A percentile compares a stretch with the other conserved stretches of the same genome.
Evolutionary conservation across 2,888 invertebrate species (phyloP).

Genomic region (Sympetrum striolatum): DNA sequence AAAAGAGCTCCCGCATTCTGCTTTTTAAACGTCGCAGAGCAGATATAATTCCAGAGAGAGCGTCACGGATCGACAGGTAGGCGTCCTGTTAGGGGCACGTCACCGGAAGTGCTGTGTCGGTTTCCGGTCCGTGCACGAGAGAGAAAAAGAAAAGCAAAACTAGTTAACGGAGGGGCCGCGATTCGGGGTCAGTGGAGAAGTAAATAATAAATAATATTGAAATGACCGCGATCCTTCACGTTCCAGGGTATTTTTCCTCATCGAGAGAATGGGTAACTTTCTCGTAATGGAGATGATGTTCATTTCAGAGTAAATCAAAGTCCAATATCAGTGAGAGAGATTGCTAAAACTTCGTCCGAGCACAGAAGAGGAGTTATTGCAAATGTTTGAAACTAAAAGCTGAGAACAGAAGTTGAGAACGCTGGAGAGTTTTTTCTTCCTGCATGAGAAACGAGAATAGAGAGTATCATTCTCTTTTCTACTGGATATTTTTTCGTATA

Average conservation of each 20-base stretch:
- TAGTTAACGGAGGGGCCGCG: background rate
- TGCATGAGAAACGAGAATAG: too few species aligned
- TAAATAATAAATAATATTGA: background rate
- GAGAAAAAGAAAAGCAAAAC: background rate
- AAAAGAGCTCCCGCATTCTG: too few species aligned
- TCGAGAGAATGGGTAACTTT: background rate
- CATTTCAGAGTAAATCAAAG: background rate
- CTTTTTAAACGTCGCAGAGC: background rate
- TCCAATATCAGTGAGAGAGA: background rate
- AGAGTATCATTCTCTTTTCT: too few species aligned
- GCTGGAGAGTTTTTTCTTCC: too few species aligned
- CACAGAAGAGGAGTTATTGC: background rate
- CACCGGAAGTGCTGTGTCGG: constrained; percentile 29
- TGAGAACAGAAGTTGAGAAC: background rate
- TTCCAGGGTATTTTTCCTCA: background rate
- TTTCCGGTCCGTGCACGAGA: background rate
- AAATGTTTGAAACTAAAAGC: background rate
- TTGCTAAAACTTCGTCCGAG: background rate
- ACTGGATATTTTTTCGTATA: too few species aligned
- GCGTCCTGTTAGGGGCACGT: constrained; percentile 7
- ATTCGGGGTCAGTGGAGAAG: background rate
- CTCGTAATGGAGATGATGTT: background rate
- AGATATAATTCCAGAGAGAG: background rate
- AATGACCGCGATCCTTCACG: background rate
- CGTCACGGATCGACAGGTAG: constrained; percentile 2